Percentiles rank a stretch among this genome's conserved stretches.
phyloP scores from a whole-genome alignment of 2,797 vertebrate species.

The Hoplostethus atlanticus region DNA sequence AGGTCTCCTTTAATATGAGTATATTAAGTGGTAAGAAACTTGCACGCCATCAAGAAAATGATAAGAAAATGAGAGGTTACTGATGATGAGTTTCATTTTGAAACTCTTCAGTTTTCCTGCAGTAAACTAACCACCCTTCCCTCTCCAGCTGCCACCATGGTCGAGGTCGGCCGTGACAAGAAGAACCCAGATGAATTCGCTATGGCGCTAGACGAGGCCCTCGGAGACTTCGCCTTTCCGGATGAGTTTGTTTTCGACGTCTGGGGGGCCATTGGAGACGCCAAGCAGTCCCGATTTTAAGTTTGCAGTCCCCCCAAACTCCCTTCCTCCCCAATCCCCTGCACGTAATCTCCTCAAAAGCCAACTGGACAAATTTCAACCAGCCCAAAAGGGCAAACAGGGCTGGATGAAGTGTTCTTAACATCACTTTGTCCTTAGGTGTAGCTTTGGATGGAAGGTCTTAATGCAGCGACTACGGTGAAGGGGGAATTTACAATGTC shows the following conservation, averaged over 20 bases:
- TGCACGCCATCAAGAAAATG: neutral
- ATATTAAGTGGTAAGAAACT: neutral
- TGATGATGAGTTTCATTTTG: neutral
- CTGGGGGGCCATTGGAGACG: slow-evolving; percentile 96
- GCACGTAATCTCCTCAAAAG: slow-evolving; percentile 22
- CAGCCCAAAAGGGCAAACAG: neutral
- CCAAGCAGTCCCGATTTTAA: slow-evolving; percentile 88
- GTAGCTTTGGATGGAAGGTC: slow-evolving; percentile 18
- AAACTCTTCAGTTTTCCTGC: neutral
- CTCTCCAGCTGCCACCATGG: slow-evolving; percentile 93
- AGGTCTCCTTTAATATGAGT: too few relatives aligned
- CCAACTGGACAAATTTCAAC: slow-evolving; percentile 58
- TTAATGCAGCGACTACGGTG: neutral
- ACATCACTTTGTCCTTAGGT: slow-evolving; percentile 10
- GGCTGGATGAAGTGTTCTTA: slow-evolving; percentile 11
- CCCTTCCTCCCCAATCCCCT: slow-evolving; percentile 5
- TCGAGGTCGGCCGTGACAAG: slow-evolving; percentile 97
- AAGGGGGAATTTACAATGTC: neutral
- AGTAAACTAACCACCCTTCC: neutral
- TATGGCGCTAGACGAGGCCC: slow-evolving; percentile 91
- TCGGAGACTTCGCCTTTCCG: slow-evolving; percentile 97
- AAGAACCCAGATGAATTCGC: slow-evolving; percentile 95
- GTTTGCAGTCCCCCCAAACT: slow-evolving; percentile 49
- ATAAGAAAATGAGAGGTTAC: neutral
- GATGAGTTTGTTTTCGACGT: slow-evolving; percentile 98